These are phyloP conservation scores for Pitta sordida DNA, from an alignment of 2,113 vertebrate species.

Conservation along the genomic window DNA sequence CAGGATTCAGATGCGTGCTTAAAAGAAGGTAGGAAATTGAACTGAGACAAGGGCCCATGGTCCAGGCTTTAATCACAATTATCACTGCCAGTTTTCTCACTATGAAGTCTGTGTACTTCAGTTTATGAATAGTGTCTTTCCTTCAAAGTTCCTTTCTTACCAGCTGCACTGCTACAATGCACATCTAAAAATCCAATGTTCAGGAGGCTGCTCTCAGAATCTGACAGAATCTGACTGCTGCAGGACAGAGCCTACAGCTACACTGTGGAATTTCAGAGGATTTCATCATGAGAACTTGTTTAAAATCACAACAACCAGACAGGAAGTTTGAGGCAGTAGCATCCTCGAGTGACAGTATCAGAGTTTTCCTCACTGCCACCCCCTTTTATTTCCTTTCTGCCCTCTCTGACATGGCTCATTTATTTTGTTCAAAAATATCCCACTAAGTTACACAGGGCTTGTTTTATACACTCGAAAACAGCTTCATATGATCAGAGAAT, in stretches of 20 bases:
- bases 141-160: neutral
- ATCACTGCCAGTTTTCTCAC: neutral
- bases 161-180: neutral
- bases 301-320: neutral
- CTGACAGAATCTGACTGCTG: neutral
- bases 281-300: neutral
- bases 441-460: neutral
- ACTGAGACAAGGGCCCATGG: too few relatives aligned
- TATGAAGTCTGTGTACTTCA: neutral
- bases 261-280: neutral
- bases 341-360: neutral
- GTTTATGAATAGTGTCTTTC: neutral
- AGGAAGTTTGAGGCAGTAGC: neutral
- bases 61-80: neutral
- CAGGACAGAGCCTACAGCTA: neutral
- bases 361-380: neutral
- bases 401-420: neutral
- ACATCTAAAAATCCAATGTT: neutral
- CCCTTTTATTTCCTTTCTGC: neutral
- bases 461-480: constrained; percentile 9
- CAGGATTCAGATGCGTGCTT: neutral
- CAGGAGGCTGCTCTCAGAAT: neutral
- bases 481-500: neutral
- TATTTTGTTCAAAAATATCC: neutral
- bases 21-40: neutral